A percentile compares a stretch with the other conserved stretches of the same genome.
Conservation (phyloP, 2,113 vertebrate species). For the Nothoprocta pentlandii region DNA sequence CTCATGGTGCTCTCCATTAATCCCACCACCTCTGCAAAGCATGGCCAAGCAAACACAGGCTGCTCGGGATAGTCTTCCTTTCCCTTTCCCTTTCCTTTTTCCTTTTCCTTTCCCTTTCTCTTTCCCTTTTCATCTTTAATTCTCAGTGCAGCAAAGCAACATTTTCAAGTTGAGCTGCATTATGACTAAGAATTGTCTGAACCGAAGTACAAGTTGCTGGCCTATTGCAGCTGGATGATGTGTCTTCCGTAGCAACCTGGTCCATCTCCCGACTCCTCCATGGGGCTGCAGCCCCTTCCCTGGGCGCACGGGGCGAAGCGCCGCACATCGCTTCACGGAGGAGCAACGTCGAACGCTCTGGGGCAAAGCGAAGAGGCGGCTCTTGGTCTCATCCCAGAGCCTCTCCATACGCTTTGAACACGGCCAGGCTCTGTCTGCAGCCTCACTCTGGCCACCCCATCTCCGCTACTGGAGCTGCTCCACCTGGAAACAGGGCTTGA, state of each 20-base stretch:
- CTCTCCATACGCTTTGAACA: conserved; percentile 34
- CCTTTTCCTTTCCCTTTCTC: background rate
- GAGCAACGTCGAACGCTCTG: background rate
- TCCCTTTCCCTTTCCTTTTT: too few relatives aligned
- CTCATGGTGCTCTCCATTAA: conserved; percentile 73
- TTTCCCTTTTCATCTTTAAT: background rate
- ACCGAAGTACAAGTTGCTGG: conserved; percentile 39
- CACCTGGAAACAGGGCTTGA: background rate
- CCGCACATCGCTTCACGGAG: background rate
- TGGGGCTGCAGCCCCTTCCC: background rate
- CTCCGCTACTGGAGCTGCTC: conserved; percentile 16
- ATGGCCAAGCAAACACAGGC: conserved; percentile 5
- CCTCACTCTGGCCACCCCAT: conserved; percentile 56
- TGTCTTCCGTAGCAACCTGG: conserved; percentile 41
- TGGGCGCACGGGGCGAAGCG: background rate
- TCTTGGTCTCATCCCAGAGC: conserved; percentile 67
- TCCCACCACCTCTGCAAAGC: conserved; percentile 59
- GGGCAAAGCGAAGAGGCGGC: background rate
- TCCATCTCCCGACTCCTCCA: background rate
- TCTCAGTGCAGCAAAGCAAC: background rate
- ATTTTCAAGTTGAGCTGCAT: background rate
- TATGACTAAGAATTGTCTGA: conserved; percentile 6
- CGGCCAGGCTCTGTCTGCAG: conserved; percentile 32
- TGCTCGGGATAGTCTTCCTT: background rate
- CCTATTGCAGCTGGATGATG: conserved; percentile 47